Percentiles rank a stretch among this genome's conserved stretches.
These are phyloP conservation scores for Drosophila koepferae DNA, from an alignment of 2,888 invertebrate species.

Conservation along the genomic window DNA sequence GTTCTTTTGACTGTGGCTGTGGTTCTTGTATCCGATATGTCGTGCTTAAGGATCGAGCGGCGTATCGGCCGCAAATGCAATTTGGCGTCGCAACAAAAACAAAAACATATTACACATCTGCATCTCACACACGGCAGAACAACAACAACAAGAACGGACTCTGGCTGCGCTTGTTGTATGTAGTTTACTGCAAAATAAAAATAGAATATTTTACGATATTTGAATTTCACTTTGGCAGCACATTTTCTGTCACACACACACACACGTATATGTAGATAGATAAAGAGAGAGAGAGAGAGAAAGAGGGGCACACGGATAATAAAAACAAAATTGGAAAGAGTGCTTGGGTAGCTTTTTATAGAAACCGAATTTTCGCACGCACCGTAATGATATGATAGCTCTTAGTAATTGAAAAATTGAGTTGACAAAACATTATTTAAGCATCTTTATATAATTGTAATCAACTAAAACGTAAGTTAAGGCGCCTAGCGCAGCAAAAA, in stretches of 20 bases:
- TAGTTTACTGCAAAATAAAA: constrained; percentile 76
- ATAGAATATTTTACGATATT: constrained; percentile 75
- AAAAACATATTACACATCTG: constrained; percentile 76
- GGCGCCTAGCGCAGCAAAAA: constrained; percentile 58
- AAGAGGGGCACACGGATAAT: constrained; percentile 22
- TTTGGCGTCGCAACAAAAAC: constrained; percentile 77
- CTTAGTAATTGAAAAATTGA: constrained; percentile 28
- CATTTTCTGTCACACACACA: constrained; percentile 60
- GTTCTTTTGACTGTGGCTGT: constrained; percentile 8
- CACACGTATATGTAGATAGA: constrained; percentile 1
- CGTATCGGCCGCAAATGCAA: constrained; percentile 72
- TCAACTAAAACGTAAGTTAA: constrained; percentile 36
- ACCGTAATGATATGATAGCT: constrained; percentile 32
- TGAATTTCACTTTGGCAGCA: constrained; percentile 61
- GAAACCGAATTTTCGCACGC: constrained; percentile 27
- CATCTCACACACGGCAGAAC: constrained; percentile 49
- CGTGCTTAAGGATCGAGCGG: constrained; percentile 71
- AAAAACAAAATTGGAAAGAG: constrained; percentile 36
- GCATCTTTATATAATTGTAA: constrained; percentile 36
- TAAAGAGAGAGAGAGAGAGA: too few relatives aligned
- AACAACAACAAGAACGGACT: constrained; percentile 36
- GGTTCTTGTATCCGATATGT: constrained; percentile 23
- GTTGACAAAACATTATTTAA: constrained; percentile 48
- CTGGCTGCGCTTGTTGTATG: constrained; percentile 40
- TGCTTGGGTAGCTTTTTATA: constrained; percentile 48